Percentiles rank a stretch among this genome's conserved stretches.
Evolutionary conservation across 2,113 vertebrate genomes (phyloP).

Genomic region (Synchiropus splendidus): DNA sequence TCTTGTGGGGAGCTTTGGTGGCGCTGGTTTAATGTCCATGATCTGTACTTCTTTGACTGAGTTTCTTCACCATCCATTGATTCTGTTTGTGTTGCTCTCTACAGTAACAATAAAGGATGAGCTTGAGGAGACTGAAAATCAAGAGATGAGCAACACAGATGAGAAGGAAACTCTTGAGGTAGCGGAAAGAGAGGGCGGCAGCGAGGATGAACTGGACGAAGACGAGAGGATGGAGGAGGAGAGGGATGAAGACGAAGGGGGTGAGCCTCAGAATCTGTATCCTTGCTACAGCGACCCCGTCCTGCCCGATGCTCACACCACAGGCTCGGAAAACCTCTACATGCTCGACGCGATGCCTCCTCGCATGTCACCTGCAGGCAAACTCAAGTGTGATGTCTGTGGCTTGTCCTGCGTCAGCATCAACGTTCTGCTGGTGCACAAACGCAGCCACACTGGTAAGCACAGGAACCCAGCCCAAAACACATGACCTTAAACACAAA

Average conservation of each 20-base stretch:
- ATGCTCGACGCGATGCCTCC: conserved; percentile 30
- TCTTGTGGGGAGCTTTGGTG: too few relatives aligned
- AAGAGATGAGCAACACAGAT: conserved; percentile 47
- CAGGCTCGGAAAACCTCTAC: conserved; percentile 35
- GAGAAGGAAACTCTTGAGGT: conserved; percentile 43
- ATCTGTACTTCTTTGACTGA: too few relatives aligned
- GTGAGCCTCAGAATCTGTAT: conserved; percentile 66
- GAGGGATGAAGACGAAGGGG: conserved; percentile 66
- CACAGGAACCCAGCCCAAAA: conserved; percentile 34
- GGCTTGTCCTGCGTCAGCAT: conserved; percentile 90
- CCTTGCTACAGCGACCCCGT: conserved; percentile 68
- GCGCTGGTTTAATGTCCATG: too few relatives aligned
- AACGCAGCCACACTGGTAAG: conserved; percentile 90
- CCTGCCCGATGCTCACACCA: conserved; percentile 62
- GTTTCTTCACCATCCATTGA: too few relatives aligned
- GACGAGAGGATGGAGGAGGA: conserved; percentile 64
- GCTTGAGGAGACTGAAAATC: conserved; percentile 51
- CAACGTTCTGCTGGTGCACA: conserved; percentile 91
- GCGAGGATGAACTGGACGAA: conserved; percentile 43
- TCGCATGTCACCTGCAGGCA: conserved; percentile 67
- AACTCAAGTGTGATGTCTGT: conserved; percentile 86
- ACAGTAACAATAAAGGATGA: conserved; percentile 50
- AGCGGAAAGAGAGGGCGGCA: conserved; percentile 34
- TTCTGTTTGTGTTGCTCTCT: too few relatives aligned
- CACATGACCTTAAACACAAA: conserved; percentile 30